Evolutionary conservation across 2,888 invertebrate genomes (phyloP).

Genomic region (Hecatera dysodea): DNA sequence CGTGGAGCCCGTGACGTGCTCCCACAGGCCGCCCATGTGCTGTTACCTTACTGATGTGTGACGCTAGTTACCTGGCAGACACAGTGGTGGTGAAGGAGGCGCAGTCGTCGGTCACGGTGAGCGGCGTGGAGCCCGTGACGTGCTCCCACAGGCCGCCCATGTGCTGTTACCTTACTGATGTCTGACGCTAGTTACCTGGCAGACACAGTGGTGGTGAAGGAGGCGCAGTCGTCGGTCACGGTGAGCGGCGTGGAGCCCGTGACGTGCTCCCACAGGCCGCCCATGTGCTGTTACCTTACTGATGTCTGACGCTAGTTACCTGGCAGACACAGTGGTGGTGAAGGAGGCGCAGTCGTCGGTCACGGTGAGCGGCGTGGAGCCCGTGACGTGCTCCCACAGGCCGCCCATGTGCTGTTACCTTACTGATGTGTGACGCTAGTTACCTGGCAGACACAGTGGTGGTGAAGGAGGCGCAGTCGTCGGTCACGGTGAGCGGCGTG

Average conservation of each 20-base stretch:
- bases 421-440: background rate
- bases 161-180: constrained; percentile 3
- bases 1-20: constrained; percentile 99
- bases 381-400: constrained; percentile 99
- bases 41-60: too few relatives aligned
- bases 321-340: constrained; percentile 99
- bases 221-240: constrained; percentile 98
- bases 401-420: constrained; percentile 98
- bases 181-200: constrained; percentile 89
- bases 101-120: constrained; percentile 98
- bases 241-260: constrained; percentile 99
- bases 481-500: constrained; percentile 98
- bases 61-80: constrained; percentile 92
- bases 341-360: constrained; percentile 99
- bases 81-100: constrained; percentile 99
- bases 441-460: constrained; percentile 98
- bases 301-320: constrained; percentile 68
- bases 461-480: constrained; percentile 99
- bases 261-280: constrained; percentile 99
- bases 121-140: constrained; percentile 99
- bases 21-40: constrained; percentile 99
- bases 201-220: constrained; percentile 99
- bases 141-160: constrained; percentile 99
- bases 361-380: constrained; percentile 98
- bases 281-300: constrained; percentile 93